Evolutionary conservation across 2,797 vertebrate genomes (phyloP).

Genomic region (Dallia pectoralis): DNA sequence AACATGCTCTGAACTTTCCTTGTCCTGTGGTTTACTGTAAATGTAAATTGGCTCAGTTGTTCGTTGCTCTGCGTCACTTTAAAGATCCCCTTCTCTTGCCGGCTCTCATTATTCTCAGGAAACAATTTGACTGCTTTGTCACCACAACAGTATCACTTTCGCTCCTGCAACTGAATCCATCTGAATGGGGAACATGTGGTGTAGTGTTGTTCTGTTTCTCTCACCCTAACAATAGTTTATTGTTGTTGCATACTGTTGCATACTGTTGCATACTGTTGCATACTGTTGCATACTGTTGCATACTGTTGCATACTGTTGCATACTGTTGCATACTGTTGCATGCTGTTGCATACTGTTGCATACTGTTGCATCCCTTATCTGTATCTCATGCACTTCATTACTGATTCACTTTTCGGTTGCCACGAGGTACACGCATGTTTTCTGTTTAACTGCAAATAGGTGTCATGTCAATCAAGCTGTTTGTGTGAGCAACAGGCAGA

Average conservation of each 20-base stretch:
- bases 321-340: too few species aligned
- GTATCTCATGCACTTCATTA: constrained; percentile 46
- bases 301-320: too few species aligned
- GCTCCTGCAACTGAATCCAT: constrained; percentile 47
- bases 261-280: too few species aligned
- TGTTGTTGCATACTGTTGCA: constrained; percentile 31
- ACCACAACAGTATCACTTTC: constrained; percentile 60
- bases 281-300: too few species aligned
- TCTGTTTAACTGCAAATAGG: constrained; percentile 10
- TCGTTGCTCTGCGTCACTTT: constrained; percentile 10
- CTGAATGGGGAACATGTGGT: constrained; percentile 56
- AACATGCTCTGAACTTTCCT: constrained; percentile 18
- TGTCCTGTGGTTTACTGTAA: constrained; percentile 40
- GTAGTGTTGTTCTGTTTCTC: constrained; percentile 61
- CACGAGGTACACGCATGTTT: constrained; percentile 27
- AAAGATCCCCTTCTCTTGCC: constrained; percentile 27
- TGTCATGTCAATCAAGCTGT: constrained; percentile 3
- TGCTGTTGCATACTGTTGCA: too few species aligned
- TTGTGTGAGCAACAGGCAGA: constrained; percentile 12
- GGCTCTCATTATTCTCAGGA: constrained; percentile 62
- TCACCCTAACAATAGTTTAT: constrained; percentile 31
- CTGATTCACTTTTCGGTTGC: constrained; percentile 49
- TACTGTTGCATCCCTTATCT: constrained; percentile 32
- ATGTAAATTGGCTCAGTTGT: constrained; percentile 54
- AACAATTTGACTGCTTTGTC: constrained; percentile 64